Percentiles rank a stretch among this genome's conserved stretches.
phyloP scores from a whole-genome alignment of 2,797 vertebrate species.

The Perodicticus potto region DNA sequence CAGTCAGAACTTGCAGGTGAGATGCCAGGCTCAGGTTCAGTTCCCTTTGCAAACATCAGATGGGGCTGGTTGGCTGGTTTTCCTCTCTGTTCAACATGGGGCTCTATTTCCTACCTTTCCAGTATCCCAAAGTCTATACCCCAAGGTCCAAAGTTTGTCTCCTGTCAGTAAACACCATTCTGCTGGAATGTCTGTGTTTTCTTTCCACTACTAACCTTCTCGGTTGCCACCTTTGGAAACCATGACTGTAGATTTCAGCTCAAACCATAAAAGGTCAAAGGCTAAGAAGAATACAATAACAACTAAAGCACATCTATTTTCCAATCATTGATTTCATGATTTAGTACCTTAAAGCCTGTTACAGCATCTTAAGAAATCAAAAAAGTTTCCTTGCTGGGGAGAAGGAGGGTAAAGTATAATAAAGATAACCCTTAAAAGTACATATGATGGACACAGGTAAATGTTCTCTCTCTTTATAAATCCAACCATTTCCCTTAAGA shows the following conservation, averaged over 20 bases:
- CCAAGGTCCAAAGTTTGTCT: neutral
- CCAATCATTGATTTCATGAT: neutral
- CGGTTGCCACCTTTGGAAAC: neutral
- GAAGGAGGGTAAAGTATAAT: neutral
- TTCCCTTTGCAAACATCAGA: accelerated
- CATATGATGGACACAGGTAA: neutral
- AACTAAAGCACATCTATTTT: neutral
- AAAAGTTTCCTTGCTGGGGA: neutral
- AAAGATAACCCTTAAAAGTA: neutral
- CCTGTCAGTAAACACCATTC: neutral
- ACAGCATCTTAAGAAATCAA: neutral
- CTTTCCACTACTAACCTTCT: neutral
- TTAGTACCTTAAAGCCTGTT: neutral
- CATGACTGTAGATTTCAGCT: neutral
- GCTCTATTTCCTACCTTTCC: neutral
- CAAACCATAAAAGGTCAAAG: neutral
- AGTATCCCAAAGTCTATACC: neutral
- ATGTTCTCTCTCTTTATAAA: neutral
- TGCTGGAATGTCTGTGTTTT: neutral
- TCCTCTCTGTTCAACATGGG: too few relatives aligned
- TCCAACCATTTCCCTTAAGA: neutral
- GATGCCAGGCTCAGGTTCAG: accelerated
- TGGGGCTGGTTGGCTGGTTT: neutral
- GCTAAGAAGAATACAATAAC: neutral
- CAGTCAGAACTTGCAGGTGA: too few relatives aligned